Percentiles rank a stretch among this genome's conserved stretches.
Evolutionary conservation across 2,888 invertebrate genomes (phyloP).

Genomic region (Drosophila paramelanica): DNA sequence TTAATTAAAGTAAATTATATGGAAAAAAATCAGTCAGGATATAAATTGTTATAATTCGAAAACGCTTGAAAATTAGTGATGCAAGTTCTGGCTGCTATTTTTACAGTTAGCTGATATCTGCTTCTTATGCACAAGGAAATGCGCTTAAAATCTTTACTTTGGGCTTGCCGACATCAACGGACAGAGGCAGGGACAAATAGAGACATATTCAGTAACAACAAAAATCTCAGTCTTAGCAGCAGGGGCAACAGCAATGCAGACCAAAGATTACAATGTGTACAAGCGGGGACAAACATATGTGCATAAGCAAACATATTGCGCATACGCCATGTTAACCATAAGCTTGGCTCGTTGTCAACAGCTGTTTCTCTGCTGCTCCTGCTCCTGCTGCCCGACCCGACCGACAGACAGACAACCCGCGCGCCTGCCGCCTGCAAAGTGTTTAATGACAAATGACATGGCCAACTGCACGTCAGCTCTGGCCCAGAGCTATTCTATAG

Average conservation of each 20-base stretch:
- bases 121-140: slow-evolving; percentile 54
- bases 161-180: slow-evolving; percentile 59
- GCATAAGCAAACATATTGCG: slow-evolving; percentile 74
- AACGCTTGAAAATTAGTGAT: slow-evolving; percentile 30
- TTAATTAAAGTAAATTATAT: too few relatives aligned
- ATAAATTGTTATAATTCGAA: slow-evolving; percentile 30
- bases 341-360: slow-evolving; percentile 77
- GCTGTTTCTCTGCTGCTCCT: slow-evolving; percentile 62
- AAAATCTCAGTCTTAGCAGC: slow-evolving; percentile 34
- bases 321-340: slow-evolving; percentile 80
- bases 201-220: slow-evolving; percentile 12
- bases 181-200: slow-evolving; percentile 28
- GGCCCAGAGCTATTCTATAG: slow-evolving; percentile 11
- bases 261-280: slow-evolving; percentile 42
- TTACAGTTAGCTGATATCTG: slow-evolving; percentile 31
- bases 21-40: slow-evolving; percentile 6
- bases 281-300: slow-evolving; percentile 38
- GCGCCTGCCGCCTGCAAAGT: slow-evolving; percentile 41
- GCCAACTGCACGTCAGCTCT: slow-evolving; percentile 48
- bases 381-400: slow-evolving; percentile 23
- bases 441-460: slow-evolving; percentile 81
- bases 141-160: slow-evolving; percentile 77
- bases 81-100: slow-evolving; percentile 20
- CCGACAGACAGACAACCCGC: slow-evolving; percentile 1
- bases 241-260: slow-evolving; percentile 25